Evolutionary conservation across 2,888 invertebrate genomes (phyloP), one percentile per base, ranked within the genome.

Genomic region (Elaeidobius kamerunicus): DNA sequence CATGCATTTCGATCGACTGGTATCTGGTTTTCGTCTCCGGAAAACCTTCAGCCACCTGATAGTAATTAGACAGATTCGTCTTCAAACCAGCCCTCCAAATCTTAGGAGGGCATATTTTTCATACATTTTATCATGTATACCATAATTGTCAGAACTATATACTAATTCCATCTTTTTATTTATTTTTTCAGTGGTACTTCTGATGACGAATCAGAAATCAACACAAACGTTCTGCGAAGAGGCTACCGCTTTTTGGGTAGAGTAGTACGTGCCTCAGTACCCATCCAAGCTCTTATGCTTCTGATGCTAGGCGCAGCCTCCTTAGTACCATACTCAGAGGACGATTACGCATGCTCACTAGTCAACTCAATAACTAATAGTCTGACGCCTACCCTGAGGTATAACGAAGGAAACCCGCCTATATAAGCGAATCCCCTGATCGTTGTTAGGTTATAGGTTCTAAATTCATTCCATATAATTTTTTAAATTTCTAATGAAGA

Each of bases 361-460:
- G 82, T 88, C 63, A 91, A 91, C 74, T 86, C 86, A 63, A 83
- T 91, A 65, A 86, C 87, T 15, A 79, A 86, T 62, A 88, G 88
- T 63, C 80, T 96, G 50, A 89, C 92, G 62, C 94, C 96, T 34
- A 87, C 93, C 74, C 78, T 96, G 62, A 82, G 88, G 53, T 96
- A 94, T 76, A 88, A 90, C 16, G 87, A 95, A 70, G 95, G 96
- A 59, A 93, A 94, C 41, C 97, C 96, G 52, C 96, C 97, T 45
- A 83, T 91, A 55, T 94, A 85, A 69, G 11, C 12, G 11, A 11
- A 9, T 11, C 30, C 30, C 30, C 12, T 23, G 5, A 9, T 4
- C 5, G 9, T 4, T 23, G 12, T 34, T 47, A 52, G 55, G 41
- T 46, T 3, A 12, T 49, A 51, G 45, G 47, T 44, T 53, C 46